Base-by-base conservation (phyloP, 2,113 vertebrate species). In the Microcebus griseorufus region DNA sequence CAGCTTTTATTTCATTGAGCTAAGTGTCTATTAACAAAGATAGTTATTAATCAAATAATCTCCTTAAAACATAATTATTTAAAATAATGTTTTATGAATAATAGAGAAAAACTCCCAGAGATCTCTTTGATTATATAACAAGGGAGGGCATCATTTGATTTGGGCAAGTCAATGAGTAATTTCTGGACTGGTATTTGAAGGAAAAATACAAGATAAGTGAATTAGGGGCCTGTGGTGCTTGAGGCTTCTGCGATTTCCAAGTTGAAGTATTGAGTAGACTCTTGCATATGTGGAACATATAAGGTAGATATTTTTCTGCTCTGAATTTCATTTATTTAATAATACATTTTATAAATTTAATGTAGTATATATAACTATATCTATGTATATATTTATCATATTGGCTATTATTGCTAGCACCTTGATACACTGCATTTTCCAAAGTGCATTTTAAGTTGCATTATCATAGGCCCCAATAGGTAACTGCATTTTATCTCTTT, bases 391-490 rank as follows among this genome's bases (percentile, higher is more conserved):
- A 8, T 39, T 83, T 73, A 42, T 72, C 2, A 70, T 51, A 37
- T 53, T 27, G 62, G 17, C 53, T 55, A 4, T 37, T 81, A 78
- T 72, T 53, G 29, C 29, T 88, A 78, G 48, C 11, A 45, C 5
- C 17, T 75, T 80, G 69, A 73, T 12, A 73, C 34, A 55, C 1
- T 82, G 1, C 11, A 48, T 87, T 4, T 96, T 75, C 32, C 32
- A 48, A 90, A 88, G 6, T 27, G 79, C 6, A n/a, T 48, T 95
- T 88, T 83, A 91, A 81, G 72, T 78, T 82, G 29, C 78, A 94
- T 88, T 91, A n/a, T 13, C 6, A 64, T 9, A 82, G 1, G 12
- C 76, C 2, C 11, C 45, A 42, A 45, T 25, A 75, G 23, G 14
- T 81, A 20, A 25, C 5, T 81, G n/a, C 13, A 6, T 79, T 72